Evolutionary conservation across 2,797 vertebrate genomes (phyloP).

Genomic region (Hozukius guyotensis): DNA sequence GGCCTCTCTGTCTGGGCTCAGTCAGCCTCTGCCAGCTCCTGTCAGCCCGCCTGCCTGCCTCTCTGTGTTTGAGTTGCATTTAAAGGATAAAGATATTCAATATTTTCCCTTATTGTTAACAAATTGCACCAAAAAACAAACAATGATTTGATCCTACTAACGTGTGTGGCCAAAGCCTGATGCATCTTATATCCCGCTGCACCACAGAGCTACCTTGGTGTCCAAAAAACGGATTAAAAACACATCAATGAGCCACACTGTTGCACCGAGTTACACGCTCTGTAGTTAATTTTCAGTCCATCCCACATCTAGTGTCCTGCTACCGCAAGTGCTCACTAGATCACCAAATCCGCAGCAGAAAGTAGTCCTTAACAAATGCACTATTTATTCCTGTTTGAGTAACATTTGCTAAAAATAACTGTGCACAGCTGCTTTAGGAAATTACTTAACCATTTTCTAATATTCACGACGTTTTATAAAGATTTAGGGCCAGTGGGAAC

Average conservation of each 20-base stretch:
- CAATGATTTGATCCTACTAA: background rate
- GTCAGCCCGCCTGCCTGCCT: conserved; percentile 17
- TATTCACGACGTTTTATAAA: background rate
- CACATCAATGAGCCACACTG: background rate
- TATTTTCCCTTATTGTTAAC: background rate
- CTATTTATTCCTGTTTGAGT: background rate
- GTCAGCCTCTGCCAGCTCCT: conserved; percentile 35
- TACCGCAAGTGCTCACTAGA: background rate
- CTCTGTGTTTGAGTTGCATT: conserved; percentile 19
- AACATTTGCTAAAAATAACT: background rate
- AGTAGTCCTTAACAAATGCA: background rate
- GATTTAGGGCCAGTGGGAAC: background rate
- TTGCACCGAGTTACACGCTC: background rate
- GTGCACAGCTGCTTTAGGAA: background rate
- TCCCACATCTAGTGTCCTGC: background rate
- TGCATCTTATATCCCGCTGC: background rate
- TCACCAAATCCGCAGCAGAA: background rate
- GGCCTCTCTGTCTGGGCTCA: conserved; percentile 63
- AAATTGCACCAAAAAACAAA: background rate
- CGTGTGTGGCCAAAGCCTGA: background rate
- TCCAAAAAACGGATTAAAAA: conserved; percentile 11
- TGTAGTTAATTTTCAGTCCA: conserved; percentile 10
- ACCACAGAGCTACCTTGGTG: background rate
- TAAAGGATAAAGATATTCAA: conserved; percentile 1
- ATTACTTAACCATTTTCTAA: background rate